Evolutionary conservation across 2,113 vertebrate genomes (phyloP).

Genomic region (Pholis gunnellus): DNA sequence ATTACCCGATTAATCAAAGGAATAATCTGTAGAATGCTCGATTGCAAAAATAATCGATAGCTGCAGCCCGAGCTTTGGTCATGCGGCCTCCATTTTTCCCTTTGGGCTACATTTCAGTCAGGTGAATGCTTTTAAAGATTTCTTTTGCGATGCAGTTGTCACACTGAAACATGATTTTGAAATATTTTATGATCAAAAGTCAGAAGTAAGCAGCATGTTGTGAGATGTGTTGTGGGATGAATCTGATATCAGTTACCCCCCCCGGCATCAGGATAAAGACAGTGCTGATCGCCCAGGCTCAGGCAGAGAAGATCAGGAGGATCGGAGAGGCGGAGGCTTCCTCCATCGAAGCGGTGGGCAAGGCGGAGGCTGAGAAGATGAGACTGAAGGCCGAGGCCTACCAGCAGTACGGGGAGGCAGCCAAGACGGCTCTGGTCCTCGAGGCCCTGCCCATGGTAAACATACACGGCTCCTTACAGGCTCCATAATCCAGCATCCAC

Average conservation of each 20-base stretch:
- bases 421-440: conserved; percentile 91
- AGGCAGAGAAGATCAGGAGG: conserved; percentile 93
- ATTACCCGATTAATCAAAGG: not conserved
- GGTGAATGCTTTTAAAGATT: not conserved
- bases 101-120: not conserved
- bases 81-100: not conserved
- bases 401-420: conserved; percentile 92
- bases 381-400: conserved; percentile 95
- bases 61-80: not conserved
- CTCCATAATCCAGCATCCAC: not conserved
- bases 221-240: too few species aligned
- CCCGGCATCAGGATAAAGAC: conserved; percentile 85
- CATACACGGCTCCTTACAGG: not conserved
- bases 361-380: conserved; percentile 94
- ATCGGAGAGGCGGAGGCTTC: conserved; percentile 91
- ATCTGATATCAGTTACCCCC: not conserved
- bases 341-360: conserved; percentile 90
- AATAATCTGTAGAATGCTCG: not conserved
- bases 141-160: not conserved
- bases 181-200: not conserved
- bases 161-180: not conserved
- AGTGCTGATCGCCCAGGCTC: conserved; percentile 91
- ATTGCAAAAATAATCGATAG: not conserved
- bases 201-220: not conserved
- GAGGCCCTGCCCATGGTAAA: conserved; percentile 92